Conservation (phyloP, 2,888 invertebrate species). For the Celastrina argiolus region DNA sequence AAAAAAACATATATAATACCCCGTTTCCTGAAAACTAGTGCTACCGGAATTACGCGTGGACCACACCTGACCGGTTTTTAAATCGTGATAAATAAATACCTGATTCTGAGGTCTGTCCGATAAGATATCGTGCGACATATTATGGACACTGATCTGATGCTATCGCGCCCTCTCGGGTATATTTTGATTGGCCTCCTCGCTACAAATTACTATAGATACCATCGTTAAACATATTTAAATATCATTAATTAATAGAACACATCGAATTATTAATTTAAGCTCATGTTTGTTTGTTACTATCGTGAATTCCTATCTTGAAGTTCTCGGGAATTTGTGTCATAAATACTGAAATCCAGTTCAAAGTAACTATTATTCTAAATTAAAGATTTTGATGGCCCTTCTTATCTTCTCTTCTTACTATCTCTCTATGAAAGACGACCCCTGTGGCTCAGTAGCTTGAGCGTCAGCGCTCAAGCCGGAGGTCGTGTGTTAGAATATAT, state of each 20-base stretch:
- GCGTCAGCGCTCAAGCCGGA: too few relatives aligned
- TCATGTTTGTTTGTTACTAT: constrained; percentile 17
- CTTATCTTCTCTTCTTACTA: too few relatives aligned
- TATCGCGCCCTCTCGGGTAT: constrained; percentile 47
- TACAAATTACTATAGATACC: constrained; percentile 61
- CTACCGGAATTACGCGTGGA: not conserved
- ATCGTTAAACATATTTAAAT: constrained; percentile 38
- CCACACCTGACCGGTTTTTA: not conserved
- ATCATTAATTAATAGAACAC: constrained; percentile 21
- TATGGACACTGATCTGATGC: constrained; percentile 58
- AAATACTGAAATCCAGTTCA: constrained; percentile 1
- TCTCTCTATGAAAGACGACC: not conserved
- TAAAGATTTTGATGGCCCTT: not conserved
- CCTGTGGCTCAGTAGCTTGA: too few relatives aligned
- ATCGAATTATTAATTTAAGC: constrained; percentile 19
- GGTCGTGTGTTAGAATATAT: too few relatives aligned
- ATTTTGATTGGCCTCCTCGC: constrained; percentile 59
- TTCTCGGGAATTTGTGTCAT: constrained; percentile 4
- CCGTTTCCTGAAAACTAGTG: constrained; percentile 15
- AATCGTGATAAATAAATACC: constrained; percentile 5
- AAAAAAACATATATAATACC: too few relatives aligned
- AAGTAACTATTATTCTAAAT: not conserved
- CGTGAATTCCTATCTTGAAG: not conserved
- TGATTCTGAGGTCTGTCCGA: constrained; percentile 34
- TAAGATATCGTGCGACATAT: constrained; percentile 56